Base-by-base conservation (phyloP, 2,888 invertebrate species). In the Pheosia gnoma region DNA sequence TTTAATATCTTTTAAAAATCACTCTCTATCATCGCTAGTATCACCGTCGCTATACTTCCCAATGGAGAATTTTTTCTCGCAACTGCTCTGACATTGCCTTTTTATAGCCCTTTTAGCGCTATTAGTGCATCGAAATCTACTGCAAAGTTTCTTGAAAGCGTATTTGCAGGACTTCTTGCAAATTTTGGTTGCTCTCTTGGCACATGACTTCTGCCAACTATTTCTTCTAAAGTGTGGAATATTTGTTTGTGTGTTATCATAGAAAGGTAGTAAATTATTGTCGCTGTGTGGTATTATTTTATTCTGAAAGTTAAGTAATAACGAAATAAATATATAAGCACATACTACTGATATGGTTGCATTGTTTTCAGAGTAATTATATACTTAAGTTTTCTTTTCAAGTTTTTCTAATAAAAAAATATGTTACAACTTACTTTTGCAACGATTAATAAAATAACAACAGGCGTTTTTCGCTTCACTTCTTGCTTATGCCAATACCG, bases 131-230 rank as follows among this genome's bases (percentile, higher is more conserved):
- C 39, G n/a, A 8, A 39, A 55, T 13, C 55, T 55, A 7, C 13
- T 39, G 55, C 55, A 55, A 3, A 55, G 11, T 37, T 13, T 39
- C 0, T 45, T 7, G 43, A 86, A 88, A 0, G 74, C 67, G 10
- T 61, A 65, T 47, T 72, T 79, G 39, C 86, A 85, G 0, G 85
- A 82, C 13, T 78, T 78, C 7, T 8, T 57, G 36, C 57, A 57
- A 10, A 45, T 10, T 13, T 57, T 57, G 1, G 3, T 11, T 3
- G 57, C 57, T 45, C 25, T 57, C 39, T 57, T 57, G 11, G 36
- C 10, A n/a, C 57, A 45, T 5, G 25, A 43, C 5, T 25, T 57
- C 10, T 39, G 5, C 55, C 39, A 55, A 3, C 25, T 25, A 25
- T 13, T 55, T 13, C 36, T 55, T 39, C 55, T 39, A n/a, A n/a